These are phyloP conservation scores for Tokudaia tokunoshimensis DNA, from an alignment of 2,797 vertebrate genomes.

Conservation along the genomic window DNA sequence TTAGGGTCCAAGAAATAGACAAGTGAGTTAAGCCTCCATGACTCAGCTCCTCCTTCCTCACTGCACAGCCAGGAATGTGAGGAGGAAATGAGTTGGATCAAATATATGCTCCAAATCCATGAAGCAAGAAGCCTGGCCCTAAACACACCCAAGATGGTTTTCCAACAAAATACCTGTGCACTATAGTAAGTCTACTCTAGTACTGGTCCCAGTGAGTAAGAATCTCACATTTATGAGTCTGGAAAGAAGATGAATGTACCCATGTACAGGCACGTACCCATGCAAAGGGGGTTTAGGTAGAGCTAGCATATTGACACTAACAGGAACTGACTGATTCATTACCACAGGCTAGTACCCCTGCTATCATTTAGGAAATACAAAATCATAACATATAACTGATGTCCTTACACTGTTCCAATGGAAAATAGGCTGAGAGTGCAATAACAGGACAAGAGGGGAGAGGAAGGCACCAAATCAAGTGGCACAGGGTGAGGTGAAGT, in stretches of 20 bases:
- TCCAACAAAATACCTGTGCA: constrained; percentile 50
- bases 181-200: constrained; percentile 38
- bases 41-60: constrained; percentile 67
- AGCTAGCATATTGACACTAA: neutral
- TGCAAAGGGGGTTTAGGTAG: constrained; percentile 16
- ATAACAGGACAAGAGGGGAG: neutral
- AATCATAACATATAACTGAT: neutral
- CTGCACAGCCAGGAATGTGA: constrained; percentile 48
- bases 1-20: constrained; percentile 64
- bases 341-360: neutral
- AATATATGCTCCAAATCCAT: constrained; percentile 42
- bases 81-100: constrained; percentile 69
- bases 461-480: neutral
- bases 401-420: neutral
- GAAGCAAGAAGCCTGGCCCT: constrained; percentile 33
- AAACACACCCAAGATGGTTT: constrained; percentile 43
- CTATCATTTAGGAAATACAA: constrained; percentile 23
- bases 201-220: constrained; percentile 28
- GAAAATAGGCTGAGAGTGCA: neutral
- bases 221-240: constrained; percentile 39
- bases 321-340: constrained; percentile 22
- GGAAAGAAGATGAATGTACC: constrained; percentile 45
- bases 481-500: neutral
- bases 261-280: neutral
- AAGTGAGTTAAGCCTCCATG: constrained; percentile 56